Evolutionary conservation across 2,888 invertebrate genomes (phyloP).

Genomic region (Archips xylosteana): DNA sequence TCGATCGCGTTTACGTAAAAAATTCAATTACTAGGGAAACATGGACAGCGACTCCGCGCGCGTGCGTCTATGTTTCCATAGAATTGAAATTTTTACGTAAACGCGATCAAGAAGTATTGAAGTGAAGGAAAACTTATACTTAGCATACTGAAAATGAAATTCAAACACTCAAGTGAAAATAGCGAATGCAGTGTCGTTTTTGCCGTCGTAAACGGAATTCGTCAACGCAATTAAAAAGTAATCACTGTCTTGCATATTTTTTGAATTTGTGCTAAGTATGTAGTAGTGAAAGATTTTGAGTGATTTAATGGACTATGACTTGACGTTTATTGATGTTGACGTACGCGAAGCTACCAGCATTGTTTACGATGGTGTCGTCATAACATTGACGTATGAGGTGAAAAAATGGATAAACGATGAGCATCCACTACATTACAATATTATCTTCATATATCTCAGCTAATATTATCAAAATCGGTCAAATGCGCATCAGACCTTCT

Average conservation of each 20-base stretch:
- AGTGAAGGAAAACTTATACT: too few species aligned
- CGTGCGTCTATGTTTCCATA: too few species aligned
- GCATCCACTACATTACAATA: neutral
- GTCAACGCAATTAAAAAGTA: neutral
- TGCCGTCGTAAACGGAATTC: neutral
- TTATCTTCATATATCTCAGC: neutral
- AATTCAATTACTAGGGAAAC: too few species aligned
- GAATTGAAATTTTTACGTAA: too few species aligned
- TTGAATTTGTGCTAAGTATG: neutral
- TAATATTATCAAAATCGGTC: neutral
- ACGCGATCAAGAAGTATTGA: too few species aligned
- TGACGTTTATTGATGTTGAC: conserved; percentile 30
- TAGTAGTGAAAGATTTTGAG: neutral
- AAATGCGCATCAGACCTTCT: too few species aligned
- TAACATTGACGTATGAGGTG: conserved; percentile 11
- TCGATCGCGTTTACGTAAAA: too few species aligned
- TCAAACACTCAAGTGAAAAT: neutral
- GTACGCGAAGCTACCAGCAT: neutral
- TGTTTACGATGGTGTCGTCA: conserved; percentile 9
- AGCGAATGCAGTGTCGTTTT: neutral
- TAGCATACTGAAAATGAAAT: too few species aligned
- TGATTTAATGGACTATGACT: conserved; percentile 15
- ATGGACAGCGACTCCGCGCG: too few species aligned
- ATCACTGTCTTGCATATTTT: neutral
- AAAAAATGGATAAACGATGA: conserved; percentile 18